phyloP scores from a whole-genome alignment of 1,140 invertebrate species.

The Brachionus sp. region DNA sequence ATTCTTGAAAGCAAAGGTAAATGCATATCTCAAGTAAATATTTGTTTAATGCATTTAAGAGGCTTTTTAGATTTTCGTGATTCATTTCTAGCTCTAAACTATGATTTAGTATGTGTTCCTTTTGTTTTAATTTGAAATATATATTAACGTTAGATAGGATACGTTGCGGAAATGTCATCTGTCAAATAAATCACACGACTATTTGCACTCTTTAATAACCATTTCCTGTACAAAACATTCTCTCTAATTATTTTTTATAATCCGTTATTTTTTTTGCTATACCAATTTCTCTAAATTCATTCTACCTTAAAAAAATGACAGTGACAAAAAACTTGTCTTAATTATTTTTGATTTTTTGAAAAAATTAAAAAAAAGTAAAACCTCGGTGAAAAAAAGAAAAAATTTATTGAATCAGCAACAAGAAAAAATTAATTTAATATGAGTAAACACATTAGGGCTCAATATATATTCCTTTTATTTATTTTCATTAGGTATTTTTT shows the following conservation, averaged over 20 bases:
- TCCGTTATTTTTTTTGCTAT: neutral
- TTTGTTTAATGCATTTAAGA: neutral
- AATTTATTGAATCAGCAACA: no score
- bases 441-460: no score
- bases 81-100: neutral
- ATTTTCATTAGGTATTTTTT: no score
- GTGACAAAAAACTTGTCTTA: no score
- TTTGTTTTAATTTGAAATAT: neutral
- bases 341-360: no score
- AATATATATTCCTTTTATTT: no score
- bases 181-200: neutral
- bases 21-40: conserved; percentile 14
- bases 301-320: no score
- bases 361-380: no score
- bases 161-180: neutral
- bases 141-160: neutral
- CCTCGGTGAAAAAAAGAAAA: no score
- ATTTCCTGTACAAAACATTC: neutral
- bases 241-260: neutral
- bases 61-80: neutral
- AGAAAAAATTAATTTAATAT: no score
- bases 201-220: neutral
- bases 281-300: no score
- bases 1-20: conserved; percentile 13
- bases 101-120: neutral